Percentiles rank a stretch among this genome's conserved stretches.
phyloP scores from a whole-genome alignment of 2,797 vertebrate genomes.

The Mustela erminea region DNA sequence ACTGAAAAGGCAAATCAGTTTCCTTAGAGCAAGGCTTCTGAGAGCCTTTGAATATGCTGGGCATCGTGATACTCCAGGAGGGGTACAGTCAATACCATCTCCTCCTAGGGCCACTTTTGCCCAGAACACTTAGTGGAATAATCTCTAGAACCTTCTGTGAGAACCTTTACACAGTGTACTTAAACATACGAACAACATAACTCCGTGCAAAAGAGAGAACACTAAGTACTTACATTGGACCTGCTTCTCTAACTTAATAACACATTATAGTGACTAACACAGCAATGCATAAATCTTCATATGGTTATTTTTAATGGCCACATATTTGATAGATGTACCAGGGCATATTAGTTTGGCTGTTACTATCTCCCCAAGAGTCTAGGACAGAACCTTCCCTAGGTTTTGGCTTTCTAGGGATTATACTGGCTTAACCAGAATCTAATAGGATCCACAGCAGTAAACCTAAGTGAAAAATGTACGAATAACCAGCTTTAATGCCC shows the following conservation, averaged over 20 bases:
- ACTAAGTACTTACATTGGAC: not conserved
- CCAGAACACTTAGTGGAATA: not conserved
- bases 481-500: not conserved
- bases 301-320: not conserved
- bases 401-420: slow-evolving; percentile 16
- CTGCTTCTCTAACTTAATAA: not conserved
- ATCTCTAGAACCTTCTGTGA: slow-evolving; percentile 45
- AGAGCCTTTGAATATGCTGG: not conserved
- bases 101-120: not conserved
- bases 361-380: not conserved
- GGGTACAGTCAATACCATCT: not conserved
- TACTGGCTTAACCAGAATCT: not conserved
- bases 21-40: slow-evolving; percentile 16
- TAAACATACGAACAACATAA: not conserved
- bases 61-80: not conserved
- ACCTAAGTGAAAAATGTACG: not conserved
- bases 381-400: not conserved
- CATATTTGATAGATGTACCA: not conserved
- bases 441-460: not conserved
- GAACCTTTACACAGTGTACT: not conserved
- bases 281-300: not conserved
- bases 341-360: not conserved
- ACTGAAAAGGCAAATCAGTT: not conserved
- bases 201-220: not conserved
- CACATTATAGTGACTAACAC: not conserved